Base-by-base conservation (phyloP, 2,797 vertebrate genomes). In the Argentina silus region DNA sequence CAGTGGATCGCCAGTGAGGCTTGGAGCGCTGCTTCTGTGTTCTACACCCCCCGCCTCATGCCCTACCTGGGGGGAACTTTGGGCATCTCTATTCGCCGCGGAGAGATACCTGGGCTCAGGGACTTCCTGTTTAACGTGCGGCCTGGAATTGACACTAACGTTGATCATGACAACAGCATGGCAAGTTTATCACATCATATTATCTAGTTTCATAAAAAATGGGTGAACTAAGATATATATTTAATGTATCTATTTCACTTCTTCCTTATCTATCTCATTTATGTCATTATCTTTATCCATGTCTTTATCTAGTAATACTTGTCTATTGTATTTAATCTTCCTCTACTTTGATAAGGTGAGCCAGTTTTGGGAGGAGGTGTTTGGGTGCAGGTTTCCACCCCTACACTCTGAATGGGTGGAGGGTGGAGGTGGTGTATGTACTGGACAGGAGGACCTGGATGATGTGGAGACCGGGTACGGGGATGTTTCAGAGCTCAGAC, bases 81-180 rank as follows among this genome's bases (percentile, higher is more conserved):
- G 64, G 89, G 89, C 0, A 86, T 90, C 0, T 82, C 92, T 36
- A 91, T 93, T 21, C 84, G 89, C 0, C 79, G 86, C n/a, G 92
- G 91, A 57, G 88, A 92, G 78, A 93, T 93, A 56, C 51, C 82
- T 45, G 90, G 89, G 0, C 86, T 92, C 17, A 47, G 8, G 17
- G 82, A 92, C 0, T 92, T 86, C 72, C 70, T 93, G 14, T 63
- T 70, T 42, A 63, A 5, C 2, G 8, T 84, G 1, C 79, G 15
- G n/a, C 81, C 78, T 19, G 60, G 73, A 68, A 74, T 44, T 2
- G 10, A 81, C 15, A 55, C 59, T 0, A 45, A 2, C 10, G 17
- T 21, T 27, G 21, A 23, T 19, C 57, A 17, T 5, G 62, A 27
- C 74, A 80, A 83, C 21, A 80, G 44, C 57, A 77, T 92, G 70